Evolutionary conservation across 2,797 vertebrate species (phyloP), one percentile per base, ranked within the genome.

Genomic region (Salmo trutta): DNA sequence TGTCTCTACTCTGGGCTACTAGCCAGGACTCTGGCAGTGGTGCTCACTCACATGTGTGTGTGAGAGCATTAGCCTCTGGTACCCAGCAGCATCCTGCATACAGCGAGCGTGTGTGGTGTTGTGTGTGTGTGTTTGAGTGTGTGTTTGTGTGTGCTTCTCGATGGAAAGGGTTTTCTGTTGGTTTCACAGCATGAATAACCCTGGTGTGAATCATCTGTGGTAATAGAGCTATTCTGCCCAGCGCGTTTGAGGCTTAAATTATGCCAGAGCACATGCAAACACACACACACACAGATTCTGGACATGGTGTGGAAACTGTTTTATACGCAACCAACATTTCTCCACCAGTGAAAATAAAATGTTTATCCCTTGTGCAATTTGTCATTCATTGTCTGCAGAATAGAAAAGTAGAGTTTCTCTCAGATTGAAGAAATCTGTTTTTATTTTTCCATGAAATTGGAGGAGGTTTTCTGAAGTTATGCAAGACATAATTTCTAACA

Each of bases 211-310:
- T 75, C 66, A 52, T 54, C 31, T 66, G 73, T 72, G 73, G 64
- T 83, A 79, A 83, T 73, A 79, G 52, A 80, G 70, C 36, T 76
- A 74, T 85, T 84, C 56, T 75, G 51, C 29, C 27, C 64, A 51
- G 59, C 36, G 24, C 41, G 36, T 47, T 51, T 56, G 36, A 51
- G 14, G 41, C 41, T 24, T 62, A 51, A 21, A 31, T 27, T 31
- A n/a, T n/a, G 24, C 16, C 51, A 67, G 24, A n/a, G 17, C 17
- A n/a, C 72, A 17, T 15, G 24, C 59, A 47, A 41, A 66, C 51
- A 52, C 74, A 53, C 33, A 66, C n/a, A 47, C 12, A 73, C 24
- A 19, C 8, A 62, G 33, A 54, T 62, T 24, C 59, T 62, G 59
- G 14, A 51, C 47, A 75, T 65, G 62, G 54, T 47, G 15, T 24